A percentile compares a stretch with the other conserved stretches of the same genome.
These are phyloP conservation scores for Tetanocera ferruginea DNA, from an alignment of 2,888 invertebrate species.

Conservation along the genomic window DNA sequence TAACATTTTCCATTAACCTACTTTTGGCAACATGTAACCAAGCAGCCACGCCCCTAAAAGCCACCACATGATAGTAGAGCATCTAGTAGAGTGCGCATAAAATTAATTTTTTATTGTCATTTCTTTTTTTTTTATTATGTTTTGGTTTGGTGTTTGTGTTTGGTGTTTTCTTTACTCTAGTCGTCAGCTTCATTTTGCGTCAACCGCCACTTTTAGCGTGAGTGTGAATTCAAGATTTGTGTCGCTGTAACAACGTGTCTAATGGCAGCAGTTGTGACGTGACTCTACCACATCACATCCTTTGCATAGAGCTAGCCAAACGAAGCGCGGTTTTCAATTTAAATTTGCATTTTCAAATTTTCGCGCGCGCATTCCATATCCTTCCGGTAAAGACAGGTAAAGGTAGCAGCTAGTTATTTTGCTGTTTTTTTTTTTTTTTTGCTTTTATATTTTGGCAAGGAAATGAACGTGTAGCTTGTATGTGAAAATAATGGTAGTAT, in stretches of 20 bases:
- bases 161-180: background rate
- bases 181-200: too few relatives aligned
- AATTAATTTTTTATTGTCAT: constrained; percentile 18
- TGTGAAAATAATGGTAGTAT: too few relatives aligned
- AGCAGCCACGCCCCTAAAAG: background rate
- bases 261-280: background rate
- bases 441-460: background rate
- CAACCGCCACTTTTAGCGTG: too few relatives aligned
- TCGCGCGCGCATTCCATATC: constrained; percentile 2
- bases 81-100: background rate
- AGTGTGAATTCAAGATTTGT: background rate
- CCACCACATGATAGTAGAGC: background rate
- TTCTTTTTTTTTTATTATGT: background rate
- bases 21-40: constrained; percentile 6
- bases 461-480: too few relatives aligned
- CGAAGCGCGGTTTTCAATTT: constrained; percentile 34
- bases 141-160: too few relatives aligned
- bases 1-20: constrained; percentile 44
- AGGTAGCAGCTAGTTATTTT: background rate
- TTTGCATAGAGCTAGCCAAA: background rate
- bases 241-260: constrained; percentile 39
- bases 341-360: constrained; percentile 38
- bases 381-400: background rate
- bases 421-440: background rate
- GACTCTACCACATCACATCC: background rate